Evolutionary conservation across 2,888 invertebrate genomes (phyloP).

Genomic region (Drosophila antonietae): DNA sequence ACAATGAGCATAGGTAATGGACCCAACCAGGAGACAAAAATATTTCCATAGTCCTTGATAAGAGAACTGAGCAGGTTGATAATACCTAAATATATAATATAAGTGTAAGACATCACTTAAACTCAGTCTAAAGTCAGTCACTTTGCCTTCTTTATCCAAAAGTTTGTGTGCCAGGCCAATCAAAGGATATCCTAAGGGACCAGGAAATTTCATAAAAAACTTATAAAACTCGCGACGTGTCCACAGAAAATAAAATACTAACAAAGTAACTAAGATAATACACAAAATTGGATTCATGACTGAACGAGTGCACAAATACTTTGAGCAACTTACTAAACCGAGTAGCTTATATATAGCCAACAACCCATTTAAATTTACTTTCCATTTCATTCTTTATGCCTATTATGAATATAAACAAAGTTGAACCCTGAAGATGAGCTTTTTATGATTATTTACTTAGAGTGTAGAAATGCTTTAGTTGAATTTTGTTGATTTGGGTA

Average conservation of each 20-base stretch:
- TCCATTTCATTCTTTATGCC: neutral
- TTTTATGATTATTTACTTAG: neutral
- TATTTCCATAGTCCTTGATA: conserved; percentile 54
- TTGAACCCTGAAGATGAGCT: neutral
- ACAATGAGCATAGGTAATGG: conserved; percentile 73
- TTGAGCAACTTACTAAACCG: neutral
- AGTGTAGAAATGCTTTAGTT: too few species aligned
- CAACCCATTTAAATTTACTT: conserved; percentile 1
- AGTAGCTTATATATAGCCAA: neutral
- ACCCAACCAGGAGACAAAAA: conserved; percentile 74
- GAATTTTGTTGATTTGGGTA: too few species aligned
- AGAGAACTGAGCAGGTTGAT: neutral
- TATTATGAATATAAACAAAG: neutral
- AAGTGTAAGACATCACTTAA: neutral
- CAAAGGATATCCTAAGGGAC: conserved; percentile 21
- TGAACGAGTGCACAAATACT: neutral
- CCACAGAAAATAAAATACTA: conserved; percentile 8
- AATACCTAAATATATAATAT: neutral
- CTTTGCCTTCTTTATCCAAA: conserved; percentile 1
- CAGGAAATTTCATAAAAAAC: conserved; percentile 1
- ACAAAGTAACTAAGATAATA: neutral
- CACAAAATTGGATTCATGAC: conserved; percentile 8
- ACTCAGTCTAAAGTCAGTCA: fast-evolving
- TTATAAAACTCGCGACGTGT: conserved; percentile 19
- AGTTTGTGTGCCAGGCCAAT: conserved; percentile 16